Evolutionary conservation across 2,113 vertebrate species (phyloP), one percentile per base, ranked within the genome.

Genomic region (Salvator merianae): DNA sequence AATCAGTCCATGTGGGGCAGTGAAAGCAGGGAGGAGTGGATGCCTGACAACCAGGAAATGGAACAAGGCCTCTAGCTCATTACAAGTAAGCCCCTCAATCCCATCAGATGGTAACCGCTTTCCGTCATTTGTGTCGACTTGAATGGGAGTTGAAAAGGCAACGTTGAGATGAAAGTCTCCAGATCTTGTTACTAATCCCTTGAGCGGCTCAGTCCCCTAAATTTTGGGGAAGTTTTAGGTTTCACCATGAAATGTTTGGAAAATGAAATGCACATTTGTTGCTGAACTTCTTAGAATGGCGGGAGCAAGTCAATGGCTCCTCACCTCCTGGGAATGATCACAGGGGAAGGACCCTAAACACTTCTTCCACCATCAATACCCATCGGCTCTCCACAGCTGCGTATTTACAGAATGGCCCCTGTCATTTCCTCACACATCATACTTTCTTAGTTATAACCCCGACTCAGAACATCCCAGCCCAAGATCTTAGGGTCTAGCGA

Each of bases 211-310:
- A 83, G 93, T 93, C 87, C 85, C 92, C 91, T 83, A 93, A 91
- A 93, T 93, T 93, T 93, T 88, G 91, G 90, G 90, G 91, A 92
- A 90, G 94, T 93, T 92, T 94, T 94, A 93, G 88, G 91, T 94
- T 94, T 94, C 93, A 94, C 91, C 93, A 92, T 94, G 92, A 94
- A 93, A 94, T 90, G 90, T 86, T 94, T 88, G 86, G 90, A 88
- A 93, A 94, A 94, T 93, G 93, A 94, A 94, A 93, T 47, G 89
- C 93, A 94, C 91, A 93, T 94, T 94, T 93, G 86, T 90, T 93
- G 89, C 91, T 90, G 90, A 88, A 82, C 78, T 88, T 50, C 87
- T 91, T 85, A 89, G 90, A 89, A 80, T 66, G 85, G 28, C n/a
- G 79, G 72, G 1, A 92, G 87, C 77, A 47, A 78, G 93, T 88